phyloP scores from a whole-genome alignment of 2,113 vertebrate genomes.

The Sander vitreus region DNA sequence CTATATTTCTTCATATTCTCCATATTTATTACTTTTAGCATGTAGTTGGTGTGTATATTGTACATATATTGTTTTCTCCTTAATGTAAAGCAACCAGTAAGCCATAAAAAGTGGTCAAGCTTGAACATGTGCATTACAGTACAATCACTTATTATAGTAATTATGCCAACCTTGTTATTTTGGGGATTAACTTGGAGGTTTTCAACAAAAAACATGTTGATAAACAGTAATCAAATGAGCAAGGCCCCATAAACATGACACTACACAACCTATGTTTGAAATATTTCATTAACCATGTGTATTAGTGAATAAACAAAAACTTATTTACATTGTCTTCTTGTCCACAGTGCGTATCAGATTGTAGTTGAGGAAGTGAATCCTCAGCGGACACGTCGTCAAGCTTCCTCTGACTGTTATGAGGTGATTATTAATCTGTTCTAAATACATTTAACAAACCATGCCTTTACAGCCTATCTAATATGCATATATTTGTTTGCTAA shows the following conservation, averaged over 20 bases:
- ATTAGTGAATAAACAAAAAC: background rate
- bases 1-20: too few relatives aligned
- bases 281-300: background rate
- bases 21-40: background rate
- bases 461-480: background rate
- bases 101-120: background rate
- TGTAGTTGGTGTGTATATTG: background rate
- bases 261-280: background rate
- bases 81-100: background rate
- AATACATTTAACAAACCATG: background rate
- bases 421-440: conserved; percentile 54
- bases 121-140: background rate
- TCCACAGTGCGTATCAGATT: conserved; percentile 94
- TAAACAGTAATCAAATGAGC: background rate
- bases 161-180: background rate
- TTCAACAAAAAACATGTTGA: background rate
- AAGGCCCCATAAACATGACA: background rate
- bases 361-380: conserved; percentile 95
- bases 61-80: background rate
- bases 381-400: conserved; percentile 90
- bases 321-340: conserved; percentile 1
- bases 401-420: conserved; percentile 92
- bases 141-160: background rate
- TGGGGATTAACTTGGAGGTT: background rate
- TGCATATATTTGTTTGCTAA: background rate